These are phyloP conservation scores for Chamaetylas fuelleborni DNA, from an alignment of 2,113 vertebrate genomes.

Conservation along the genomic window DNA sequence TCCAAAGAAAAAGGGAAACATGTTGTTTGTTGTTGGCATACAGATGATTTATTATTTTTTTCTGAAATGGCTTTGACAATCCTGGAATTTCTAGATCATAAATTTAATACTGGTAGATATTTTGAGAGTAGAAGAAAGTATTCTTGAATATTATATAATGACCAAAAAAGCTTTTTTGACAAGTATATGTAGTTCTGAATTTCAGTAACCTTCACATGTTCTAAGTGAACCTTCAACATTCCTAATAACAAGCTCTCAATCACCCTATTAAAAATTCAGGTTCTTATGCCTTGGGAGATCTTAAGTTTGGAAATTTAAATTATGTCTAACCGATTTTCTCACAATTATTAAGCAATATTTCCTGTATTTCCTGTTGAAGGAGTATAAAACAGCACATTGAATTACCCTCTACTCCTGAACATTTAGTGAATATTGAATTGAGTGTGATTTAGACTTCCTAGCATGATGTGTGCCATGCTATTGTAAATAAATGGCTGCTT, in stretches of 20 bases:
- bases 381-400: background rate
- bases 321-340: background rate
- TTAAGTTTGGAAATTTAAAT: constrained; percentile 4
- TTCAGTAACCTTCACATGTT: background rate
- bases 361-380: background rate
- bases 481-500: constrained; percentile 26
- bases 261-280: background rate
- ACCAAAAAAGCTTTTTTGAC: background rate
- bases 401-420: background rate
- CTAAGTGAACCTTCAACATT: background rate
- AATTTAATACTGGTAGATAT: background rate
- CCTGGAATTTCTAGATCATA: background rate
- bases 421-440: constrained; percentile 43
- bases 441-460: background rate
- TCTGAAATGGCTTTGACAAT: background rate
- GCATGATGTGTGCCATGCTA: background rate
- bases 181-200: background rate
- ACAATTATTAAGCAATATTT: constrained; percentile 1
- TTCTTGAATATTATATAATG: background rate
- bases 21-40: background rate
- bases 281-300: background rate
- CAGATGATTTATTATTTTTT: background rate
- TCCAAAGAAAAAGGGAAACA: background rate
- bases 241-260: background rate
- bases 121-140: background rate